A percentile compares a stretch with the other conserved stretches of the same genome.
Conservation (phyloP, 1,140 invertebrate genomes). For the Odontomachus brunneus region DNA sequence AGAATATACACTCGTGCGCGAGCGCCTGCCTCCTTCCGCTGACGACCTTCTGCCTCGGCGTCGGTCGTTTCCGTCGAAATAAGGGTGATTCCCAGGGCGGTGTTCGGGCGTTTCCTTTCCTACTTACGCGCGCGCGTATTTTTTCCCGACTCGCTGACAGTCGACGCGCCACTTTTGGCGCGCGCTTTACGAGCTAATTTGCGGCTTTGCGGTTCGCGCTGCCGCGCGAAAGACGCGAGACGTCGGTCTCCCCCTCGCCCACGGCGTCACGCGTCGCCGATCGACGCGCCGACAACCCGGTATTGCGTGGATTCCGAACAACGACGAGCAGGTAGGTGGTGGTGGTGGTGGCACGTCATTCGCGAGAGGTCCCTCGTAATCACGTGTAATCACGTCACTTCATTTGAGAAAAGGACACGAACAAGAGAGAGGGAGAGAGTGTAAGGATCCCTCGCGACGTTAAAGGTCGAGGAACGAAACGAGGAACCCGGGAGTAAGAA, state of each 20-base stretch:
- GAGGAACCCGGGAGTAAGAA: neutral
- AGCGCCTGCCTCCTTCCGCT: constrained; percentile 24
- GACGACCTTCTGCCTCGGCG: neutral
- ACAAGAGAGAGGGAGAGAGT: constrained; percentile 19
- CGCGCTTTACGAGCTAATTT: constrained; percentile 59
- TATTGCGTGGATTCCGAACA: neutral
- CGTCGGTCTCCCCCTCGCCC: neutral
- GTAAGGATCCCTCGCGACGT: constrained; percentile 13
- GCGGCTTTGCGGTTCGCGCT: constrained; percentile 28
- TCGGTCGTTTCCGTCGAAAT: neutral
- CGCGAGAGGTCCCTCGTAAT: no score
- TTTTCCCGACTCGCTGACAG: neutral
- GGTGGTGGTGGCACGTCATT: no score
- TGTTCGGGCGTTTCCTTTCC: neutral
- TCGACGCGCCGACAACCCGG: neutral
- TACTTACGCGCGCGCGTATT: neutral
- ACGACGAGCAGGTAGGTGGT: no score
- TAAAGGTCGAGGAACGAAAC: constrained; percentile 55
- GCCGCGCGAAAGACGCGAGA: neutral
- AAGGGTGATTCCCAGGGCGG: neutral
- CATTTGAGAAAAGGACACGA: neutral
- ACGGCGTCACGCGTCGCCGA: neutral
- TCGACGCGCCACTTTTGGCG: constrained; percentile 30
- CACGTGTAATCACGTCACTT: no score
- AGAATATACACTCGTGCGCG: constrained; percentile 40